Evolutionary conservation across 2,113 vertebrate species (phyloP), one percentile per base, ranked within the genome.

Genomic region (Caretta caretta): DNA sequence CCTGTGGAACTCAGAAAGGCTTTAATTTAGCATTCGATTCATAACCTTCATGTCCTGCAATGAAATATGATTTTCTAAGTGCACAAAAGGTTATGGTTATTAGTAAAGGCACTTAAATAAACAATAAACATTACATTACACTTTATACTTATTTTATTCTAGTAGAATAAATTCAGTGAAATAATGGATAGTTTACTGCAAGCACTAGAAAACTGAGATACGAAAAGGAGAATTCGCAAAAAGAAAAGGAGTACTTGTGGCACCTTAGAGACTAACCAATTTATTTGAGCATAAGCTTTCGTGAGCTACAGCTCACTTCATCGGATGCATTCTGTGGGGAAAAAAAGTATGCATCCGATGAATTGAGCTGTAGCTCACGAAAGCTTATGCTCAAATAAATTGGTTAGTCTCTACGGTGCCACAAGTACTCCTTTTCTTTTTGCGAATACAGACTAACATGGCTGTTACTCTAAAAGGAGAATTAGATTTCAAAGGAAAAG

Each of bases 101-200:
- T 80, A 81, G 83, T 79, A 91, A 90, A 94, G 38, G 17, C 22
- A 35, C 79, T 78, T 35, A 94, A 96, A 83, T 80, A 90, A 96
- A 76, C 24, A 86, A 53, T 80, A 84, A 90, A 84, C 35, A 35
- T 90, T 25, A 1, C 4, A 90, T 91, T 46, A 78, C 0, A 0
- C 56, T 27, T 89, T 10, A 92, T 49, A 76, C 90, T 76, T 88
- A 35, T 25, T 96, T 93, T 86, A 90, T 92, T 57, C 20, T 46
- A 91, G 38, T 38, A 78, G 62, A 89, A 92, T 59, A 82, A 62
- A 88, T 90, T 72, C 13, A 93, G 0, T 53, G 51, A 31, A 94
- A 88, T 0, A 0, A 8, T 25, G 5, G 35, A 59, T 88, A 90
- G 31, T 17, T 25, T 59, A 93, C n/a, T 59, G 50, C 56, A 54